These are phyloP conservation scores for Bimastos eiseni DNA, from an alignment of 2,888 invertebrate genomes.

Conservation along the genomic window DNA sequence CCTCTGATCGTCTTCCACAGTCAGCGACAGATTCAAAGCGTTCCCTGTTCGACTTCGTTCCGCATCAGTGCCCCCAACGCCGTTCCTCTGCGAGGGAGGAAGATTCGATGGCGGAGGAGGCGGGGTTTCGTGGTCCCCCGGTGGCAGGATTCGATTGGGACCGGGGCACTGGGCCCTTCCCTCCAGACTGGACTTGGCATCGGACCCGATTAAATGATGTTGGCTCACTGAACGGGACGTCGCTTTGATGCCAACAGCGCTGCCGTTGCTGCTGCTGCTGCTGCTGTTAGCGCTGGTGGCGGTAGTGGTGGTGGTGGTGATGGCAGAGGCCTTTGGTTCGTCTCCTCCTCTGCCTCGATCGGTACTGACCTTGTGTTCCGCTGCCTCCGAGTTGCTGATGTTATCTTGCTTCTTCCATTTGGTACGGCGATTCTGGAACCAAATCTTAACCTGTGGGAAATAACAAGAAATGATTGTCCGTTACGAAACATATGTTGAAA, in stretches of 20 bases:
- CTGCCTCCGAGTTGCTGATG: slow-evolving; percentile 83
- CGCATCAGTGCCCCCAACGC: background rate
- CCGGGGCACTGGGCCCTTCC: background rate
- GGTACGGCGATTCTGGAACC: slow-evolving; percentile 84
- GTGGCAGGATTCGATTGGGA: background rate
- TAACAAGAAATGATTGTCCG: background rate
- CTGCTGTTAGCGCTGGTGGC: background rate
- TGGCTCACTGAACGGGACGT: background rate
- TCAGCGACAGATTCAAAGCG: background rate
- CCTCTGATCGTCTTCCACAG: background rate
- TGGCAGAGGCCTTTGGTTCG: background rate
- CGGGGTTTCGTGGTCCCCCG: background rate
- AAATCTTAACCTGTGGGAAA: slow-evolving; percentile 77
- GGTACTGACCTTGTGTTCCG: slow-evolving; percentile 73
- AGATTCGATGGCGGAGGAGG: background rate
- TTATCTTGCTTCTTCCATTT: slow-evolving; percentile 92
- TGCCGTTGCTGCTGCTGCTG: background rate
- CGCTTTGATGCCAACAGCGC: background rate
- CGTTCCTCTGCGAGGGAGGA: background rate
- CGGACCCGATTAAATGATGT: background rate
- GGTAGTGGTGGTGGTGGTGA: slow-evolving; percentile 45
- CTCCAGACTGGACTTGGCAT: background rate
- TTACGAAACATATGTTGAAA: background rate
- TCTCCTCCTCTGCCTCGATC: slow-evolving; percentile 46
- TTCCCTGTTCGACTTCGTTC: background rate